A percentile compares a stretch with the other conserved stretches of the same genome.
Evolutionary conservation across 1,140 invertebrate genomes (phyloP).

Genomic region (Pachyrhynchus sulphureomaculatus): DNA sequence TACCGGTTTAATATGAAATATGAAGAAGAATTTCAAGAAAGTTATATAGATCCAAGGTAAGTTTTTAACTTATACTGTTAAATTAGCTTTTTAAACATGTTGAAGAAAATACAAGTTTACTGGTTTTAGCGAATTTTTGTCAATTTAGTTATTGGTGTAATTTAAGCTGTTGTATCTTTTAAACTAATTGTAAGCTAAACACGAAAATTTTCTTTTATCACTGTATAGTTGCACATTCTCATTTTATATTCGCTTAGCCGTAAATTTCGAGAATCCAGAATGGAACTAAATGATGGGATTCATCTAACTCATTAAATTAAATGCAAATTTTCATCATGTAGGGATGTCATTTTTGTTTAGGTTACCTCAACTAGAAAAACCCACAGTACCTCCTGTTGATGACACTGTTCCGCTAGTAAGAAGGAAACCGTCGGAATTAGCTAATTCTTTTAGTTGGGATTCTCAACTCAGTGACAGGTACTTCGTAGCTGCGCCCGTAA

Average conservation of each 20-base stretch:
- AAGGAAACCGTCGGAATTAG: conserved; percentile 61
- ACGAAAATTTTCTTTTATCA: too few relatives aligned
- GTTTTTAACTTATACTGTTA: background rate
- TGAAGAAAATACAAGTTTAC: too few relatives aligned
- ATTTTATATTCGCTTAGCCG: too few relatives aligned
- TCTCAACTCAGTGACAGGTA: conserved; percentile 71
- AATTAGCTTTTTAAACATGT: background rate
- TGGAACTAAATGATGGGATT: too few relatives aligned
- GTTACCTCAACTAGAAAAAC: conserved; percentile 27
- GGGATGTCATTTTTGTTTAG: conserved; percentile 1
- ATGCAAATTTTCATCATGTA: too few relatives aligned
- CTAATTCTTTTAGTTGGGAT: conserved; percentile 81
- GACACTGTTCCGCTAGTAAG: conserved; percentile 54
- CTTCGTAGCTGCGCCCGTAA: conserved; percentile 85
- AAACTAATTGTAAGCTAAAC: too few relatives aligned
- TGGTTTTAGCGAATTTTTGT: background rate
- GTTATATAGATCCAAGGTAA: conserved; percentile 49
- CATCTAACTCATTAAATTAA: too few relatives aligned
- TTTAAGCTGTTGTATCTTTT: too few relatives aligned
- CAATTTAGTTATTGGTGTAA: too few relatives aligned
- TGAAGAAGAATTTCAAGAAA: conserved; percentile 48
- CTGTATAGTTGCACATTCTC: too few relatives aligned
- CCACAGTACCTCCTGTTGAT: conserved; percentile 47
- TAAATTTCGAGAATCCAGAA: too few relatives aligned
- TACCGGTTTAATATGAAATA: conserved; percentile 48